Conservation (phyloP, 2,113 vertebrate genomes). For the Melanotaenia duboulayi region DNA sequence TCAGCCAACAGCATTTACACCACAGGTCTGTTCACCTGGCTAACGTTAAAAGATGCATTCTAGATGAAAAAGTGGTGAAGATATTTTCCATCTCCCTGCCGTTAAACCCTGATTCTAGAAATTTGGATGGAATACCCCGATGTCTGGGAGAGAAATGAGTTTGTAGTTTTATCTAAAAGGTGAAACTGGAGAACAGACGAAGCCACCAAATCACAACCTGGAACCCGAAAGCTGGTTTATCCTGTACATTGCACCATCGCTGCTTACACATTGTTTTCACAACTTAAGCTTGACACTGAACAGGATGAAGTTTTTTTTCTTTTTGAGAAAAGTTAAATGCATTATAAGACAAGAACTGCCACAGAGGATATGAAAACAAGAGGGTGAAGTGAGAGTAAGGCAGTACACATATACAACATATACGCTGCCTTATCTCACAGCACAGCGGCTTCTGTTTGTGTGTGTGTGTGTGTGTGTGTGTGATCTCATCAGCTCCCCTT, state of each 20-base stretch:
- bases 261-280: slow-evolving; percentile 36
- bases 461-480: slow-evolving; percentile 17
- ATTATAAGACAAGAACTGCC: slow-evolving; percentile 47
- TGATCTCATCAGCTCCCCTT: slow-evolving; percentile 23
- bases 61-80: neutral
- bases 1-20: too few relatives aligned
- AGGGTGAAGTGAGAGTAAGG: slow-evolving; percentile 21
- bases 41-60: slow-evolving; percentile 10
- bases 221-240: slow-evolving; percentile 37
- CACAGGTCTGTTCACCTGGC: slow-evolving; percentile 1
- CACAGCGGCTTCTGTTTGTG: neutral
- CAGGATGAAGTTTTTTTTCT: neutral
- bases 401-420: slow-evolving; percentile 9
- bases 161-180: slow-evolving; percentile 3
- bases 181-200: slow-evolving; percentile 30
- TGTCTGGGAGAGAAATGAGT: neutral
- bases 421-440: slow-evolving; percentile 13
- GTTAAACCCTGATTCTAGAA: slow-evolving; percentile 22
- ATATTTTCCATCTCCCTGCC: neutral
- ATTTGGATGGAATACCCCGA: neutral
- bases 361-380: slow-evolving; percentile 30
- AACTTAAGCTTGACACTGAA: slow-evolving; percentile 28
- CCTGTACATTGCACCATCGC: slow-evolving; percentile 38
- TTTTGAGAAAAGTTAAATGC: slow-evolving; percentile 42
- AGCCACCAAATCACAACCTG: slow-evolving; percentile 39